Base-by-base conservation (phyloP, 2,888 invertebrate species). In the Nymphalis urticae region DNA sequence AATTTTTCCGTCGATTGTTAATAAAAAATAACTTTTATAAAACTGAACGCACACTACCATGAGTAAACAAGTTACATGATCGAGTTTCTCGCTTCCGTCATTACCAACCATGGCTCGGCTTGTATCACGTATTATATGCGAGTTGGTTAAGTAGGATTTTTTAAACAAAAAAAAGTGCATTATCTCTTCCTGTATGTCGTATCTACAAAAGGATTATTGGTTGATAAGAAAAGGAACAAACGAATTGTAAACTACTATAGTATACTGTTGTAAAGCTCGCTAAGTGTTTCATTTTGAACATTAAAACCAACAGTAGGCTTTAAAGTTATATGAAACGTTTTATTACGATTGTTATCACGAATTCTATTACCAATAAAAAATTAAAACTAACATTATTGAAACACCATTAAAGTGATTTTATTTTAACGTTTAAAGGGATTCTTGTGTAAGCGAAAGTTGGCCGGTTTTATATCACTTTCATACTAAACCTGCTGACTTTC, bases 401-500 rank as follows among this genome's bases (percentile, higher is more conserved):
- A 56, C 36, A 48, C 56, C 48, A 62, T 64, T 64, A 65, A 63
- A 48, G 65, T 60, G 50, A 51, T 62, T 68, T 72, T 63, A 16
- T 19, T n/a, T 27, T 56, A 64, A 51, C 21, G 60, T 67, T 74
- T 69, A 48, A 66, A 72, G 68, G 72, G 70, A 72, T 71, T 71
- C 69, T 58, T 69, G 50, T 60, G 68, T 62, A 61, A 73, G 78
- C 76, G 78, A 79, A 78, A 78, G 78, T 76, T 64, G 54, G 68
- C 74, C 73, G 74, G 79, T 69, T 75, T 69, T 58, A 72, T 76
- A 75, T 79, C 74, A 72, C 79, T 80, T 77, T 80, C 80, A 72
- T 76, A 77, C 76, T 72, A 79, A 86, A 89, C 86, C 85, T 79
- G 89, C 86, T 80, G 82, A 81, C 90, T 90, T 90, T 90, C 89